A percentile compares a stretch with the other conserved stretches of the same genome.
Evolutionary conservation across 2,797 vertebrate genomes (phyloP).

Genomic region (Erithacus rubecula): DNA sequence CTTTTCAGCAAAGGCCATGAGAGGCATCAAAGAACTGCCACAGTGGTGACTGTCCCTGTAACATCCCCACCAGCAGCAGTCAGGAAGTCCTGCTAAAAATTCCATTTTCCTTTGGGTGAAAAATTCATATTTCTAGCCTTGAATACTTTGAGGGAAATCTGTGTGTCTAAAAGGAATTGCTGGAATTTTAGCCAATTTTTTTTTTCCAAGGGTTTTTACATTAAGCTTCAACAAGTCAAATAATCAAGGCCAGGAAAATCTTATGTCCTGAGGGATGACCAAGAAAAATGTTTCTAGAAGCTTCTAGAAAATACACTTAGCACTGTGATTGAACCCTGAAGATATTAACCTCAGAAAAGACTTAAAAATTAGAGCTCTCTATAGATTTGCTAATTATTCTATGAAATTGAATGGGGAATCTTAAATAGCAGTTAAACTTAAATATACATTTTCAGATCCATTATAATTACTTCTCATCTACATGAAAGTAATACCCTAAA

Average conservation of each 20-base stretch:
- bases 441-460: slow-evolving; percentile 36
- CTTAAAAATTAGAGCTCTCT: slow-evolving; percentile 9
- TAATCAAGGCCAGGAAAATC: background rate
- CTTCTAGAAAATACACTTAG: background rate
- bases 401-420: slow-evolving; percentile 20
- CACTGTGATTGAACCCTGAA: slow-evolving; percentile 3
- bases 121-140: background rate
- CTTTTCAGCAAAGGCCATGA: slow-evolving; percentile 1
- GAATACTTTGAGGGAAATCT: background rate
- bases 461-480: slow-evolving; percentile 4
- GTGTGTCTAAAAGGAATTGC: background rate
- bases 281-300: slow-evolving; percentile 39
- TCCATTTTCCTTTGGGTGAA: background rate
- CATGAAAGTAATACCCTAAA: background rate
- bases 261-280: background rate
- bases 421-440: slow-evolving; percentile 32
- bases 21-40: background rate
- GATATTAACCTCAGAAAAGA: slow-evolving; percentile 29
- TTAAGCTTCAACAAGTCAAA: background rate
- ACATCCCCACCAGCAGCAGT: background rate
- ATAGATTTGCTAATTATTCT: slow-evolving; percentile 26
- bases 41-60: background rate
- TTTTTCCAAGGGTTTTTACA: background rate
- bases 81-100: slow-evolving; percentile 10
- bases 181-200: background rate